Percentiles rank a stretch among this genome's conserved stretches.
Conservation (phyloP, 2,797 vertebrate species). For the Crocodylus rhombifer region DNA sequence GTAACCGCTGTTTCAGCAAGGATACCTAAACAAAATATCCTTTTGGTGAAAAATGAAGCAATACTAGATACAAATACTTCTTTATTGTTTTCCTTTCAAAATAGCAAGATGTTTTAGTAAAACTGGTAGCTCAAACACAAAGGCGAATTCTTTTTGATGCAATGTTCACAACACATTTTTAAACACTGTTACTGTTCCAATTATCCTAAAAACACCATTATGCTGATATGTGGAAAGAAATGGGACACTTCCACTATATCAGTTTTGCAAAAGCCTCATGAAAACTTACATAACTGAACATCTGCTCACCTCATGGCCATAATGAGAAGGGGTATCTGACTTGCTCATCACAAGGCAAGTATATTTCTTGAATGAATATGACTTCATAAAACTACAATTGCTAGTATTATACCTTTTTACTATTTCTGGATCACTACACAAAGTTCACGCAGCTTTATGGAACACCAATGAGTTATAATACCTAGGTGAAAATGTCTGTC, state of each 20-base stretch:
- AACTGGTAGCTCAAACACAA: not conserved
- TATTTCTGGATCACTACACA: not conserved
- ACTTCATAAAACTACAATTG: too few species aligned
- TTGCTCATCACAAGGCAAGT: not conserved
- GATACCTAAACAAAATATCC: constrained; percentile 84
- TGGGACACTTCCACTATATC: not conserved
- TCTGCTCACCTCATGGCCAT: not conserved
- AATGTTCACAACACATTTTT: not conserved
- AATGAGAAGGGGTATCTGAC: not conserved
- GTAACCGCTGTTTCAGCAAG: constrained; percentile 90
- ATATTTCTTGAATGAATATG: not conserved
- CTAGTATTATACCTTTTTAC: too few species aligned
- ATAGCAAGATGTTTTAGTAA: not conserved
- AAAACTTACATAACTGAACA: not conserved
- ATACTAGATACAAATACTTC: not conserved
- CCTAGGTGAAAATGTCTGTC: not conserved
- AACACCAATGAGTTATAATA: not conserved
- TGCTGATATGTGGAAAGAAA: not conserved
- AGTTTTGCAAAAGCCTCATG: not conserved
- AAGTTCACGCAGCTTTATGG: not conserved
- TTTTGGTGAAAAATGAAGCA: not conserved
- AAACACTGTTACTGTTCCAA: not conserved
- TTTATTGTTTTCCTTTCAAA: not conserved
- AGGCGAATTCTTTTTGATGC: not conserved
- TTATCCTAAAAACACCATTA: not conserved